Percentiles rank a stretch among this genome's conserved stretches.
phyloP scores from a whole-genome alignment of 2,888 invertebrate species.

The Cataglyphis cursor region DNA sequence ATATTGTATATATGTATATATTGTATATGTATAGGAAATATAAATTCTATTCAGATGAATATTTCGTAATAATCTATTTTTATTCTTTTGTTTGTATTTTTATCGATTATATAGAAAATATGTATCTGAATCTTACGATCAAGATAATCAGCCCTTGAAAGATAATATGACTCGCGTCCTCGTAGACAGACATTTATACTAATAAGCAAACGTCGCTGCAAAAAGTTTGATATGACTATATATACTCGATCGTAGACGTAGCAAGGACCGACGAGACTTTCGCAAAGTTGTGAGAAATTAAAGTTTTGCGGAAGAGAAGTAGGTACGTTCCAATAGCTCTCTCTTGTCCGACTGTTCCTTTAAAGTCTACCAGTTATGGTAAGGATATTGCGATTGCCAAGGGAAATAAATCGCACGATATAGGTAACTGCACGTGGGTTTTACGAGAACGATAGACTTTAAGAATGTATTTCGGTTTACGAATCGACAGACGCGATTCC shows the following conservation, averaged over 20 bases:
- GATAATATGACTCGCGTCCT: background rate
- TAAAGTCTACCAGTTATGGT: conserved; percentile 26
- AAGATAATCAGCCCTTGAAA: background rate
- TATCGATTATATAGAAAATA: background rate
- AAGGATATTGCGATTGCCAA: conserved; percentile 58
- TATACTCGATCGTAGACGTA: conserved; percentile 57
- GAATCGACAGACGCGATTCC: background rate
- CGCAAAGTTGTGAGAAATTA: conserved; percentile 76
- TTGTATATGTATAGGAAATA: background rate
- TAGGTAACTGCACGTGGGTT: conserved; percentile 36
- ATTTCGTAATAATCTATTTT: conserved; percentile 1
- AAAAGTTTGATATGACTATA: conserved; percentile 21
- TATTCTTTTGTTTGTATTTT: background rate
- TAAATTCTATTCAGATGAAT: background rate
- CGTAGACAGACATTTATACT: conserved; percentile 25
- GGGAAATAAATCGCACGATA: conserved; percentile 65
- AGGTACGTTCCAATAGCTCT: conserved; percentile 27
- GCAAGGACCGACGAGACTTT: conserved; percentile 68
- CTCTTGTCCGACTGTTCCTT: conserved; percentile 36
- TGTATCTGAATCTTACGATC: background rate
- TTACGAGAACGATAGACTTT: conserved; percentile 33
- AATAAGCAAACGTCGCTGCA: conserved; percentile 11
- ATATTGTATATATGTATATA: too few species aligned
- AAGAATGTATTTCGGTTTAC: conserved; percentile 45
- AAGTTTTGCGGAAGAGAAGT: conserved; percentile 65